Percentiles rank a stretch among this genome's conserved stretches.
Evolutionary conservation across 2,113 vertebrate genomes (phyloP).

Genomic region (Phaethornis superciliosus): DNA sequence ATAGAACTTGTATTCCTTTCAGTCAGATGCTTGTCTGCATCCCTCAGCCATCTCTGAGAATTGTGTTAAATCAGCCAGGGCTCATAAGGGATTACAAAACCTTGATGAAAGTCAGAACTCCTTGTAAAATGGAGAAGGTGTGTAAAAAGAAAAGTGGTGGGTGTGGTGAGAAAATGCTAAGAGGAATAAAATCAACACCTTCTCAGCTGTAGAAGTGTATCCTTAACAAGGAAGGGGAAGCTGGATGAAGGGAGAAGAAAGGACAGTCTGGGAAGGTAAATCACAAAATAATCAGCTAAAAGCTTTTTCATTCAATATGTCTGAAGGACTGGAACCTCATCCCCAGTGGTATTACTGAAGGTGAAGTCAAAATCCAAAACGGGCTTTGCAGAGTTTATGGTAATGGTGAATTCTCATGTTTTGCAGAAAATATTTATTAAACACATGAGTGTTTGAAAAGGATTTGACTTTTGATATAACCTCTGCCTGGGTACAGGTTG

Average conservation of each 20-base stretch:
- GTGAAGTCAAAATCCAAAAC: not conserved
- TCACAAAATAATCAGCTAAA: not conserved
- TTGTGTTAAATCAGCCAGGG: not conserved
- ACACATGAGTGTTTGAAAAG: not conserved
- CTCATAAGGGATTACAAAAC: constrained; percentile 4
- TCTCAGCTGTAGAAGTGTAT: not conserved
- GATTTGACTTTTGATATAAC: not conserved
- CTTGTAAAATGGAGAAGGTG: not conserved
- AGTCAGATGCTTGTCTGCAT: not conserved
- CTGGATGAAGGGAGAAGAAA: not conserved
- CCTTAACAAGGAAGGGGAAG: not conserved
- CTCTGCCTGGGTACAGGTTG: not conserved
- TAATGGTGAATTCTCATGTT: not conserved
- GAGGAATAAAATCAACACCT: not conserved
- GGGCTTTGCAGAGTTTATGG: not conserved
- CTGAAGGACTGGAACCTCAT: not conserved
- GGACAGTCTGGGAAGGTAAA: not conserved
- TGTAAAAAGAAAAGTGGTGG: not conserved
- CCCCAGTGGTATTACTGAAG: not conserved
- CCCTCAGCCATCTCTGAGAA: not conserved
- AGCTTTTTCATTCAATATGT: not conserved
- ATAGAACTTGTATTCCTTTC: not conserved
- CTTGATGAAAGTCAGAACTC: not conserved
- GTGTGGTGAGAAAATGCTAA: not conserved
- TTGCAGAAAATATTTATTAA: not conserved